Base-by-base conservation (phyloP, 1,140 invertebrate species). In the Philopotamus ludificatus region DNA sequence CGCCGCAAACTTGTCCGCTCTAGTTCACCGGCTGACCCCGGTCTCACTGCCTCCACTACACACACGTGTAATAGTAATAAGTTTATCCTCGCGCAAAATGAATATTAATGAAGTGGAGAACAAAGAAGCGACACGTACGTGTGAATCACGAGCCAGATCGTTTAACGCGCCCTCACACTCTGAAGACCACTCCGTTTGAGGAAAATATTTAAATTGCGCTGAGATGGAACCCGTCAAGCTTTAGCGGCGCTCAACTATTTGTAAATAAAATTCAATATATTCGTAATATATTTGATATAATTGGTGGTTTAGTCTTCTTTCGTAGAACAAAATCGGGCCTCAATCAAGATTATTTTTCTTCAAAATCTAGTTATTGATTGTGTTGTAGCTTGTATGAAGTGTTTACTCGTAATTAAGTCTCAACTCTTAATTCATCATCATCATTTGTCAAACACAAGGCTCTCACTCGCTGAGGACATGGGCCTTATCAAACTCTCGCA, bases 61-160 rank as follows among this genome's bases (percentile, higher is more conserved):
- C 18, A 7, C 4, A 47, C 44, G 44, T 20, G 44, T 47, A 47
- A 58, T 58, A 58, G n/a, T 55, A 55, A 58, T 58, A 58, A 58
- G 34, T 45, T 25, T 25, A 54, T 54, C 12, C 55, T 58, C 44
- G 44, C 10, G 55, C 55, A 42, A 58, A 54, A 58, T 44, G 55
- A 58, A 58, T 58, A 58, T 58, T 58, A 58, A 58, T 26, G 55
- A 45, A 58, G 55, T 58, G 41, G 18, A 22, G 23, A 44, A 58
- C 55, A 58, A 44, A 58, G 55, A 58, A 58, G 23, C 28, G 4
- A 42, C 15, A 54, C n/a, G 15, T n/a, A 54, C 51, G 51, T 26
- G 51, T 54, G 51, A 54, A 54, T 54, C 51, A 21, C 28, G 28
- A 34, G 28, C 28, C 28, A 34, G 28, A 34, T 34, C 28, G 28